Evolutionary conservation across 2,113 vertebrate genomes (phyloP).

Genomic region (Donacobius atricapilla): DNA sequence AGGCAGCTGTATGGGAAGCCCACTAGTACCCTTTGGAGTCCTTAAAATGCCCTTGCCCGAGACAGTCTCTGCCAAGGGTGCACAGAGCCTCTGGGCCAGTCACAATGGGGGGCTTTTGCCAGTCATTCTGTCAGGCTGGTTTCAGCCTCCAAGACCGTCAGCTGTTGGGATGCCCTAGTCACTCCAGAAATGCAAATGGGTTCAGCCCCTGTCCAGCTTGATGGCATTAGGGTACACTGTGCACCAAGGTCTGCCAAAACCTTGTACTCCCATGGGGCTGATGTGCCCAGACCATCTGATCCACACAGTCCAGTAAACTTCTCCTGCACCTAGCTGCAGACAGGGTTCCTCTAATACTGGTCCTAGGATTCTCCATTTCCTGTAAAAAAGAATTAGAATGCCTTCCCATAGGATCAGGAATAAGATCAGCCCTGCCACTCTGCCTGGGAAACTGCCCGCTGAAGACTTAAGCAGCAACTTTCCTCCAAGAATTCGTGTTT

Average conservation of each 20-base stretch:
- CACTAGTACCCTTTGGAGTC: not conserved
- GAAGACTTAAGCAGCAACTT: not conserved
- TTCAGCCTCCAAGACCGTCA: not conserved
- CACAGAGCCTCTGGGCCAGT: not conserved
- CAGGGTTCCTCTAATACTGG: not conserved
- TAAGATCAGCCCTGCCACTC: not conserved
- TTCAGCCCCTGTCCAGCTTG: not conserved
- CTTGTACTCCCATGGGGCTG: not conserved
- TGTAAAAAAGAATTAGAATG: not conserved
- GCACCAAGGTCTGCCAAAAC: not conserved
- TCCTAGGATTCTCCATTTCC: not conserved
- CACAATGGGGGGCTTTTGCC: not conserved
- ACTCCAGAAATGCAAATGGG: not conserved
- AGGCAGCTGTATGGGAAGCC: not conserved
- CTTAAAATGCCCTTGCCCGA: not conserved
- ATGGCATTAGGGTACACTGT: not conserved
- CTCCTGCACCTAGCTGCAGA: not conserved
- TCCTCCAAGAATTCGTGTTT: not conserved
- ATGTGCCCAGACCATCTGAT: not conserved
- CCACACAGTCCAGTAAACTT: not conserved
- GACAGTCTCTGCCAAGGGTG: not conserved
- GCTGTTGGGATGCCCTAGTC: not conserved
- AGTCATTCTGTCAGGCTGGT: not conserved
- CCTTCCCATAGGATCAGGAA: not conserved
- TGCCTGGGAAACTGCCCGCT: not conserved